phyloP scores from a whole-genome alignment of 2,113 vertebrate species.

The Tupaia chinensis region DNA sequence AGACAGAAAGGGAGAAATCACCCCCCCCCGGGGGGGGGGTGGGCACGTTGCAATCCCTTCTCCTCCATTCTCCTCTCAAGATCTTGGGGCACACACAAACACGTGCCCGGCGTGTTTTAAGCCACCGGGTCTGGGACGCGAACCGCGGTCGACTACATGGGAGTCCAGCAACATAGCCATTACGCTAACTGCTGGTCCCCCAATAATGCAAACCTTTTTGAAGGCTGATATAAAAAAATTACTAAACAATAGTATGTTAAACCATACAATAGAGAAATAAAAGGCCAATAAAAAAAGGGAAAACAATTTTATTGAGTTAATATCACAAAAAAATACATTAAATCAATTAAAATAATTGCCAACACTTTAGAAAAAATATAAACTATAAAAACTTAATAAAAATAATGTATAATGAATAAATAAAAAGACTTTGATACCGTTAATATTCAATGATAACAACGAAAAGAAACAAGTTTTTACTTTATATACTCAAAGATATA shows the following conservation, averaged over 20 bases:
- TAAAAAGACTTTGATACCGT: neutral
- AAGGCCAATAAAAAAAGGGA: neutral
- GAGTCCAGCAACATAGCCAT: too few species aligned
- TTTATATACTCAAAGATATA: neutral
- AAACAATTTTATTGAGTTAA: neutral
- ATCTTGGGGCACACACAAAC: too few species aligned
- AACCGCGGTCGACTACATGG: too few species aligned
- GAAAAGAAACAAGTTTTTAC: neutral
- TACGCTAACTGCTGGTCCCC: too few species aligned
- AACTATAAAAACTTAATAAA: neutral
- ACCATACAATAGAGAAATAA: neutral
- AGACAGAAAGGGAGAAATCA: too few species aligned
- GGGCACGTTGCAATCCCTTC: too few species aligned
- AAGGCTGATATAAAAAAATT: too few species aligned
- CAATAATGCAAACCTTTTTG: neutral
- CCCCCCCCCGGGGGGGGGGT: too few species aligned
- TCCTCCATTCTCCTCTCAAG: too few species aligned
- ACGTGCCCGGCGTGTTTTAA: too few species aligned
- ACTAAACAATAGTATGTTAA: neutral
- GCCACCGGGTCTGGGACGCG: too few species aligned
- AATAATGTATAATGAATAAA: neutral
- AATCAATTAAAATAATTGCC: neutral
- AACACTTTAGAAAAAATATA: neutral
- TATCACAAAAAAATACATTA: neutral
- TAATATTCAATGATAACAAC: neutral